Percentiles rank a stretch among this genome's conserved stretches.
phyloP scores from a whole-genome alignment of 1,140 invertebrate species.

The Temnothorax nylanderi region DNA sequence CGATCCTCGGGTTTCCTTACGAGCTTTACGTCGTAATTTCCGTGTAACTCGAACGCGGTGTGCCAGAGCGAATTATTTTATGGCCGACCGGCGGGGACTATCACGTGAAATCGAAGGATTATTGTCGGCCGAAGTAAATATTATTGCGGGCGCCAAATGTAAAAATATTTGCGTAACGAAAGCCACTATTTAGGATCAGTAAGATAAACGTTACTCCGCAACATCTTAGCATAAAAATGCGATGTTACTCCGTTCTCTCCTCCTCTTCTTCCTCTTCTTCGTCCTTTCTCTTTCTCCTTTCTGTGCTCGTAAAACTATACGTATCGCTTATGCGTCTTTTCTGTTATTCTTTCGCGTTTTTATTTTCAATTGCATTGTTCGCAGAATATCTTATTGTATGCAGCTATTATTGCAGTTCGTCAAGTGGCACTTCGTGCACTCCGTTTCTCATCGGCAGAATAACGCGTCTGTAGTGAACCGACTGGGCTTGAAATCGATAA shows the following conservation, averaged over 20 bases:
- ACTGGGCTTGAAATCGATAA: conserved; percentile 29
- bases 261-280: not conserved
- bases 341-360: not conserved
- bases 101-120: conserved; percentile 28
- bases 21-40: conserved; percentile 27
- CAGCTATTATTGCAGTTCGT: not conserved
- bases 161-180: conserved; percentile 33
- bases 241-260: not conserved
- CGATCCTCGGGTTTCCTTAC: conserved; percentile 4
- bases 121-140: conserved; percentile 26
- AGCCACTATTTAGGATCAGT: not conserved
- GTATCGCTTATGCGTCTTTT: not conserved
- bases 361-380: not conserved
- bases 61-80: conserved; percentile 37
- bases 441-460: not conserved
- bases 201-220: not conserved
- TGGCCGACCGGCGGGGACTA: not conserved
- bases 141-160: conserved; percentile 7
- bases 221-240: conserved; percentile 17
- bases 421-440: not conserved
- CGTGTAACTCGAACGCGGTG: conserved; percentile 14
- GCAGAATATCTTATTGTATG: not conserved
- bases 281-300: not conserved
- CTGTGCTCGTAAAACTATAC: not conserved
- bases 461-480: not conserved